Base-by-base conservation (phyloP, 2,797 vertebrate species). In the Euthynnus affinis region DNA sequence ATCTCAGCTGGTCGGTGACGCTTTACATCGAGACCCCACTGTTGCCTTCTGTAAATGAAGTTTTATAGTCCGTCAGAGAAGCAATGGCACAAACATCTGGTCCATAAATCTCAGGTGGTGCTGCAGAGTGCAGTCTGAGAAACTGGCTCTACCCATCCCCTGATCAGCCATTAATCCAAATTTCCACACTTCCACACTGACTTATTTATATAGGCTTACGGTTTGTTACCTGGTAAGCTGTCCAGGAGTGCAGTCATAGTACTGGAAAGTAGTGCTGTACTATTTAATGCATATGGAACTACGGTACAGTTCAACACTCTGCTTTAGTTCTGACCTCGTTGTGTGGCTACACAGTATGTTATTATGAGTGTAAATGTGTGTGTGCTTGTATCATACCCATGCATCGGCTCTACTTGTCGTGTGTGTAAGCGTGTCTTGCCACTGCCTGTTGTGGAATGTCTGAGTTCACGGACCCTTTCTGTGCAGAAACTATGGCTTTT, bases 51-150 rank as follows among this genome's bases (percentile, higher is more conserved):
- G 74, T 86, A 82, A 90, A 90, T 89, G 52, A 86, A 87, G 80
- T 89, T 91, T 91, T 87, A 88, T 89, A 83, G 87, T 90, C 88
- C 63, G 83, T 86, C 82, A 70, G 86, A 89, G 70, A 79, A 83
- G 86, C 87, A 81, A 87, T 79, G 82, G 76, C 87, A 89, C 81
- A 88, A 90, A 92, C 88, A 93, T 91, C 89, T 92, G 90, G 84
- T 66, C 78, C 84, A 90, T 90, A 90, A 90, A 91, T 91, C 88
- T 90, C 80, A 91, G 86, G 83, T 88, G 84, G 66, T 81, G 85
- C 68, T 80, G 85, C 67, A 23, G 71, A 82, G 74, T 64, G 81
- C 68, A 70, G 73, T 59, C 63, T 55, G 78, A 89, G 76, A 83
- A 83, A 80, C 53, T 56, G 59, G 72, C 76, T 71, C 78, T 74